phyloP scores from a whole-genome alignment of 2,888 invertebrate species.

The Synergus gifuensis region DNA sequence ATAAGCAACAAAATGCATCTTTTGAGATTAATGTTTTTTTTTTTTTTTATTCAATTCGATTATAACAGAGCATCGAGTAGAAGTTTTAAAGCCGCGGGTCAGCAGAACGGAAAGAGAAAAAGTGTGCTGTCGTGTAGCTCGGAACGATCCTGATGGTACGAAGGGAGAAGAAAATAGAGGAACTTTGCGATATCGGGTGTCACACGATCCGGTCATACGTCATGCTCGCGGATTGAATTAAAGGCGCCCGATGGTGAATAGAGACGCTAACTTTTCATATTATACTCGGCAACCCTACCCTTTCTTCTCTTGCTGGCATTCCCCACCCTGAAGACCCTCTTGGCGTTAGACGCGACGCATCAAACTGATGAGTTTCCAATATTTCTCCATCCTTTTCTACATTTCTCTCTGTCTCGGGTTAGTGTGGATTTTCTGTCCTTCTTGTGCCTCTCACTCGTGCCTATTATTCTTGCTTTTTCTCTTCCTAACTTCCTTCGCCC shows the following conservation, averaged over 20 bases:
- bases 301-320: conserved; percentile 42
- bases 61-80: conserved; percentile 32
- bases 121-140: conserved; percentile 30
- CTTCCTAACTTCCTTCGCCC: conserved; percentile 40
- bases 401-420: conserved; percentile 16
- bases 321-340: background rate
- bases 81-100: conserved; percentile 37
- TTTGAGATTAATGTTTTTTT: background rate
- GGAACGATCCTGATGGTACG: background rate
- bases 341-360: conserved; percentile 51
- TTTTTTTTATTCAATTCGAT: conserved; percentile 42
- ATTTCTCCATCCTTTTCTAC: conserved; percentile 49
- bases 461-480: conserved; percentile 45
- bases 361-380: conserved; percentile 62
- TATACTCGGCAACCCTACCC: conserved; percentile 49
- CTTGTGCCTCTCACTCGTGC: conserved; percentile 27
- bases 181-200: conserved; percentile 61
- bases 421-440: conserved; percentile 15
- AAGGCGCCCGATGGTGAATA: conserved; percentile 56
- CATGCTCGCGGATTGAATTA: conserved; percentile 61
- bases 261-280: conserved; percentile 62
- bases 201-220: conserved; percentile 59
- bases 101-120: conserved; percentile 31
- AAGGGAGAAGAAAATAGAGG: conserved; percentile 50
- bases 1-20: background rate